A percentile compares a stretch with the other conserved stretches of the same genome.
Conservation (phyloP, 2,888 invertebrate species). For the Nemurella pictetii region DNA sequence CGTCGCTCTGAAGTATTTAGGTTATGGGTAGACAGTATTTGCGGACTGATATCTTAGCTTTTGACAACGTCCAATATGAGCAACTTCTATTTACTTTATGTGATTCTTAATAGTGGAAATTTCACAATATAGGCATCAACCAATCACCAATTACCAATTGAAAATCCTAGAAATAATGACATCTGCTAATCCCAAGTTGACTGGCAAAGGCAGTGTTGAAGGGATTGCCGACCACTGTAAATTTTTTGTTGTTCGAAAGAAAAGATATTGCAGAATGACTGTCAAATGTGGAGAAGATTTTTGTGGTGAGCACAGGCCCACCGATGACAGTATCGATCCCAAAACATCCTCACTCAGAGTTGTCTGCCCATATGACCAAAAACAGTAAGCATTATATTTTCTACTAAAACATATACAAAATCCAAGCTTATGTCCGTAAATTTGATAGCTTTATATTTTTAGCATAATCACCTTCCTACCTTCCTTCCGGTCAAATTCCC, state of each 20-base stretch:
- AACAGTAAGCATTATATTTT: slow-evolving; percentile 30
- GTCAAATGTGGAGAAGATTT: slow-evolving; percentile 67
- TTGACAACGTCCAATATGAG: no score
- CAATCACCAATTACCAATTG: no score
- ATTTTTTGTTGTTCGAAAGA: slow-evolving; percentile 68
- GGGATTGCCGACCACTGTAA: slow-evolving; percentile 44
- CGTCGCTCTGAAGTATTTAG: no score
- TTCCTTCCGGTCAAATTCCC: no score
- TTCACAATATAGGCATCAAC: no score
- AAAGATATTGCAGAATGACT: slow-evolving; percentile 75
- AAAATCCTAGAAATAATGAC: neutral
- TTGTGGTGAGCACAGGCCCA: slow-evolving; percentile 71
- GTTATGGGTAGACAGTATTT: no score
- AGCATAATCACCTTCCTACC: neutral
- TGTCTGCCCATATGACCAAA: slow-evolving; percentile 28
- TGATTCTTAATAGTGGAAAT: no score
- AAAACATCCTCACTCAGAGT: neutral
- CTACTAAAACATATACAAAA: neutral
- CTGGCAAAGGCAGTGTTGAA: neutral
- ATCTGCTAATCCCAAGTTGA: neutral
- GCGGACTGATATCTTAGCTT: no score
- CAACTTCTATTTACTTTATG: no score
- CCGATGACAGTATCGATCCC: neutral
- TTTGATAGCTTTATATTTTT: neutral
- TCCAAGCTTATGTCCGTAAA: neutral